phyloP scores from a whole-genome alignment of 2,888 invertebrate genomes.

The Aplocera efformata region DNA sequence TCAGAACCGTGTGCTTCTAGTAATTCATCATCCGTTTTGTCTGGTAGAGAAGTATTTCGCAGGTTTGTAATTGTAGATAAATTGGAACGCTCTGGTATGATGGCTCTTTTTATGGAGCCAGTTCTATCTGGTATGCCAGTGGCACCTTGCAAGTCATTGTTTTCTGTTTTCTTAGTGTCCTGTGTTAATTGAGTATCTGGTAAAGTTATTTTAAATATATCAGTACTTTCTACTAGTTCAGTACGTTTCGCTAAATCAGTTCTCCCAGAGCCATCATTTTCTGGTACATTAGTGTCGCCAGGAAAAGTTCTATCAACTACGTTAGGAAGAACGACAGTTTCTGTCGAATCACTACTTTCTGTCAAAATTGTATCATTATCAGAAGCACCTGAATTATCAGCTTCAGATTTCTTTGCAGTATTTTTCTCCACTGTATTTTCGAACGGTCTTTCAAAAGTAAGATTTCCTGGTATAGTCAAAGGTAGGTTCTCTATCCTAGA shows the following conservation, averaged over 20 bases:
- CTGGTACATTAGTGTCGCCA: neutral
- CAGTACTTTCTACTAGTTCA: too few relatives aligned
- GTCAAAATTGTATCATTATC: conserved; percentile 7
- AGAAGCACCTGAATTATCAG: neutral
- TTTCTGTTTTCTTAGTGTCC: conserved; percentile 3
- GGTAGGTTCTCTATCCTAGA: conserved; percentile 50
- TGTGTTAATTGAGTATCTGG: too few relatives aligned
- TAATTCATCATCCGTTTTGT: conserved; percentile 10
- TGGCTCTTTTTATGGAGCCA: neutral
- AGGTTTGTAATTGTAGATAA: neutral
- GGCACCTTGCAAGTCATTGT: neutral
- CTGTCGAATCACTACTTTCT: conserved; percentile 11
- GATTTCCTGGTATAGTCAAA: conserved; percentile 37
- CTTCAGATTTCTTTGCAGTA: conserved; percentile 4
- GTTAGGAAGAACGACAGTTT: conserved; percentile 11
- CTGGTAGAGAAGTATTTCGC: neutral
- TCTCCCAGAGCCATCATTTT: too few relatives aligned
- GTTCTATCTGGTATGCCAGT: neutral
- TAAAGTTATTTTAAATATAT: too few relatives aligned
- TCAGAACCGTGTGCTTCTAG: conserved; percentile 19
- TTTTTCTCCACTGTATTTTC: neutral
- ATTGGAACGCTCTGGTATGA: neutral
- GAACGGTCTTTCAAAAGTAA: conserved; percentile 8
- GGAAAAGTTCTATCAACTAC: neutral
- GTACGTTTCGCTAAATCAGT: too few relatives aligned